These are phyloP conservation scores for Passer domesticus DNA, from an alignment of 2,113 vertebrate genomes.

Conservation along the genomic window DNA sequence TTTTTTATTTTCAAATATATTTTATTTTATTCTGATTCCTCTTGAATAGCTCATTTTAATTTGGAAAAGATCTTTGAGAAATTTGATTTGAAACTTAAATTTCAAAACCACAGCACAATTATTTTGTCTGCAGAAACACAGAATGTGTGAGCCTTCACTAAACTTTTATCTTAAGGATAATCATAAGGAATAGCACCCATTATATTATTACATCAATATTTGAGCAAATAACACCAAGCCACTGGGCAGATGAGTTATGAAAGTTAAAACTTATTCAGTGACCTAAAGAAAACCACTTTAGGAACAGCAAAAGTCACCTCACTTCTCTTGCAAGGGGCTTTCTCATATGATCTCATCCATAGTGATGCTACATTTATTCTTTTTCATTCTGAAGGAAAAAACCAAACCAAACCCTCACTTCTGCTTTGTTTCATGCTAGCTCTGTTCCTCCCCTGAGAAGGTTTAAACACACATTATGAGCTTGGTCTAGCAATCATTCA, in stretches of 20 bases:
- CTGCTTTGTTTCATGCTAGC: neutral
- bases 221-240: neutral
- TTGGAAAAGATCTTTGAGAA: neutral
- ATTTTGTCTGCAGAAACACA: neutral
- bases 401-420: neutral
- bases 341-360: neutral
- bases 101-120: neutral
- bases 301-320: neutral
- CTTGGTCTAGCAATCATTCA: constrained; percentile 15
- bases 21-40: neutral
- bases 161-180: neutral
- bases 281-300: neutral
- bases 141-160: neutral
- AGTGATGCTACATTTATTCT: neutral
- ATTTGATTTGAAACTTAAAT: neutral
- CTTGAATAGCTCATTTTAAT: neutral
- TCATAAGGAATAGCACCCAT: neutral
- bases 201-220: neutral
- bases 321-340: neutral
- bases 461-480: constrained; percentile 34
- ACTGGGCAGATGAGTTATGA: neutral
- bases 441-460: constrained; percentile 13
- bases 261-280: neutral
- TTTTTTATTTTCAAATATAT: neutral
- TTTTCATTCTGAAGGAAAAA: neutral